Evolutionary conservation across 2,888 invertebrate species (phyloP).

Genomic region (Orthosia gothica): DNA sequence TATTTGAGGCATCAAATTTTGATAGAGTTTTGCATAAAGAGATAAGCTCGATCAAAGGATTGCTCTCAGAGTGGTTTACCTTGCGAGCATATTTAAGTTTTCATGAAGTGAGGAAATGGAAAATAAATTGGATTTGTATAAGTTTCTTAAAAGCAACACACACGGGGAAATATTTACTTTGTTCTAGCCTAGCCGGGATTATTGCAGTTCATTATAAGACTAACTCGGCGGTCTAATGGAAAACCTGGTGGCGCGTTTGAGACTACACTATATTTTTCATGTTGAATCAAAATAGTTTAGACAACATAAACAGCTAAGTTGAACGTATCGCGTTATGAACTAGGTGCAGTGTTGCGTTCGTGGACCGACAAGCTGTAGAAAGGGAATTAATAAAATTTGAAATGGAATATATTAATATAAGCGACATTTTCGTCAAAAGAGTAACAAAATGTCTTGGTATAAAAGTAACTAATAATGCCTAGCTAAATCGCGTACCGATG

Average conservation of each 20-base stretch:
- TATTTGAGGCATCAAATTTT: constrained; percentile 82
- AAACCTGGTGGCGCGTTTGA: constrained; percentile 62
- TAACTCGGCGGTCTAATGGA: constrained; percentile 72
- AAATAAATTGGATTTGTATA: constrained; percentile 91
- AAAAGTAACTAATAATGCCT: not conserved
- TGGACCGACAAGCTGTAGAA: constrained; percentile 14
- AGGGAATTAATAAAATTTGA: constrained; percentile 19
- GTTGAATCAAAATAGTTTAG: constrained; percentile 57
- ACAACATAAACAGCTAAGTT: constrained; percentile 50
- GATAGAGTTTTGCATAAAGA: constrained; percentile 89
- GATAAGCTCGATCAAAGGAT: constrained; percentile 90
- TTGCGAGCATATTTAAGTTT: constrained; percentile 91
- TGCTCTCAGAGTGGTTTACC: constrained; percentile 90
- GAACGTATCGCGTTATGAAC: constrained; percentile 56
- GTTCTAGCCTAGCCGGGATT: constrained; percentile 78
- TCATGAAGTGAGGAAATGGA: constrained; percentile 91
- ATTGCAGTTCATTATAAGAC: constrained; percentile 79
- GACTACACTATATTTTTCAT: constrained; percentile 61
- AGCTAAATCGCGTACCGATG: too few relatives aligned
- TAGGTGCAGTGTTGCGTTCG: constrained; percentile 25
- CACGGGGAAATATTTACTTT: constrained; percentile 85
- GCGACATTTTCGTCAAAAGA: not conserved
- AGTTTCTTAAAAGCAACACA: constrained; percentile 87
- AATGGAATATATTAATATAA: not conserved
- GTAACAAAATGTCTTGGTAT: not conserved